phyloP scores from a whole-genome alignment of 2,797 vertebrate species.

The Hipposideros larvatus region DNA sequence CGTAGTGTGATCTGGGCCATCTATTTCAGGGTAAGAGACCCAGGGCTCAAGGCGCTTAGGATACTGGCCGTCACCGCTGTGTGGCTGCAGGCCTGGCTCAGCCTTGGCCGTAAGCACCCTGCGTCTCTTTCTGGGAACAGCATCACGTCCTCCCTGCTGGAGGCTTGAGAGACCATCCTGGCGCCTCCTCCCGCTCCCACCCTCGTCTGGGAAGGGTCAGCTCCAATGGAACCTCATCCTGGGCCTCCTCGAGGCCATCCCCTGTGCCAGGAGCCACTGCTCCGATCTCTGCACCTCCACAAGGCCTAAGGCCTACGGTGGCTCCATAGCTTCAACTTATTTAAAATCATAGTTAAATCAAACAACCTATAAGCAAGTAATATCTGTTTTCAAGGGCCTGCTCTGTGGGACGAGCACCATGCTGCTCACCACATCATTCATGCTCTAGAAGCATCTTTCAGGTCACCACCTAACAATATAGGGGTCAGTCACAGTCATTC shows the following conservation, averaged over 20 bases:
- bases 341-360: background rate
- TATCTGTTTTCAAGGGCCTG: background rate
- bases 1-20: no score
- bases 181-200: no score
- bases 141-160: background rate
- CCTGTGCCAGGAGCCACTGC: no score
- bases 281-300: no score
- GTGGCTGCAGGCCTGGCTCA: rapidly evolving
- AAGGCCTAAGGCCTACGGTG: background rate
- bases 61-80: background rate
- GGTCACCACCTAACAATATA: no score
- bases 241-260: background rate
- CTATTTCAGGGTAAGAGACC: background rate
- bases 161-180: background rate
- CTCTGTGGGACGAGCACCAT: background rate
- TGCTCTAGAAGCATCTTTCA: no score
- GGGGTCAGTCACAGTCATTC: background rate
- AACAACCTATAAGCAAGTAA: background rate
- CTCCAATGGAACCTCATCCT: background rate
- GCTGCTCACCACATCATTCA: background rate
- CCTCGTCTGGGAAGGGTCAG: background rate
- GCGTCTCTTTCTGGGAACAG: background rate
- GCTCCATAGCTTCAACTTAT: background rate
- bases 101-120: background rate
- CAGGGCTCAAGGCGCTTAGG: background rate